phyloP scores from a whole-genome alignment of 2,113 vertebrate species.

The Pelmatolapia mariae region DNA sequence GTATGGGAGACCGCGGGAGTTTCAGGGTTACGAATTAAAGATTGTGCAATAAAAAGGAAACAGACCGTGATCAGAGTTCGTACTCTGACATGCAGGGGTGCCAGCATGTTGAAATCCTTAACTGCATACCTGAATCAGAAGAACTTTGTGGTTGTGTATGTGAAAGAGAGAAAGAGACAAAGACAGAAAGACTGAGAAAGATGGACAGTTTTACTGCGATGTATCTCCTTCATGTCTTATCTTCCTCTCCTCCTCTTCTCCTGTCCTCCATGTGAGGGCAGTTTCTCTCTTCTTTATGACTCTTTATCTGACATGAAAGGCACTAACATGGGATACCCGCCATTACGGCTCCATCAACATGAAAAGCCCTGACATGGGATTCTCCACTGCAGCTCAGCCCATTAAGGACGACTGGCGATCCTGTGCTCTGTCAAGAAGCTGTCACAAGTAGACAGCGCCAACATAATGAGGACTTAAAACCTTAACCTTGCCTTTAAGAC shows the following conservation, averaged over 20 bases:
- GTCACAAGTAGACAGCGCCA: slow-evolving; percentile 53
- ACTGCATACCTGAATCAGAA: neutral
- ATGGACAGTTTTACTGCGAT: slow-evolving; percentile 82
- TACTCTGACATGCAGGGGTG: neutral
- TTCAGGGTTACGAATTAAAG: neutral
- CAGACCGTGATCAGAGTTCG: neutral
- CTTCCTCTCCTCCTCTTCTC: slow-evolving; percentile 69
- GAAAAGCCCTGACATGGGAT: slow-evolving; percentile 67
- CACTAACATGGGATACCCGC: slow-evolving; percentile 67
- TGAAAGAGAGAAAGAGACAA: slow-evolving; percentile 9
- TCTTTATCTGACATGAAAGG: slow-evolving; percentile 77
- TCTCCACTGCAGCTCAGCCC: slow-evolving; percentile 57
- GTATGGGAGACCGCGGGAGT: neutral
- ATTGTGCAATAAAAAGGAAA: slow-evolving; percentile 40
- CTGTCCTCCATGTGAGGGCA: slow-evolving; percentile 70
- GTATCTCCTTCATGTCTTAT: slow-evolving; percentile 90
- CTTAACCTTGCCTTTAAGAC: slow-evolving; percentile 68
- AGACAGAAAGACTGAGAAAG: slow-evolving; percentile 67
- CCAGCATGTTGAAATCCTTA: neutral
- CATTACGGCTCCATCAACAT: slow-evolving; percentile 76
- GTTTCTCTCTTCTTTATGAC: slow-evolving; percentile 70
- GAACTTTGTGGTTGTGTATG: neutral
- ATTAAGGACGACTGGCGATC: slow-evolving; percentile 66
- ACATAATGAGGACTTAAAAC: slow-evolving; percentile 73
- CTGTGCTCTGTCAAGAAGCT: slow-evolving; percentile 70